Evolutionary conservation across 2,888 invertebrate species (phyloP).

Genomic region (Liodrosophila aerea): DNA sequence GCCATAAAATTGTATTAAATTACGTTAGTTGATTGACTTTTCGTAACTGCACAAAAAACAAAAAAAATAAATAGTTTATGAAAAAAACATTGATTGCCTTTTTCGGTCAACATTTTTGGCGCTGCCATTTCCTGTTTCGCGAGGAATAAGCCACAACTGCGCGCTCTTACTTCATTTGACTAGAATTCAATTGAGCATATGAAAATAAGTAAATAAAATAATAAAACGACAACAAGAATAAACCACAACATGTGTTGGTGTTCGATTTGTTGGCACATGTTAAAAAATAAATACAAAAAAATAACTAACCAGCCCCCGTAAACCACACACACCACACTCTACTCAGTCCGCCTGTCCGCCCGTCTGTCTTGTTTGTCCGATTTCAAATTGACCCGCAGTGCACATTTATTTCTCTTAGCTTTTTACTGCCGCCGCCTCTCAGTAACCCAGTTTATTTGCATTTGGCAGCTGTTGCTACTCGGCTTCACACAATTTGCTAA

Average conservation of each 20-base stretch:
- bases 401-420: no score
- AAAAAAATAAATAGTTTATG: slow-evolving; percentile 18
- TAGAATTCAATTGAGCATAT: slow-evolving; percentile 44
- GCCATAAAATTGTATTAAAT: slow-evolving; percentile 69
- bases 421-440: slow-evolving; percentile 39
- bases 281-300: slow-evolving; percentile 2
- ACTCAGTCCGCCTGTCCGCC: neutral
- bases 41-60: slow-evolving; percentile 58
- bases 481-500: slow-evolving; percentile 51
- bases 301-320: slow-evolving; percentile 12
- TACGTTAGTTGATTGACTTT: slow-evolving; percentile 72
- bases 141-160: slow-evolving; percentile 25
- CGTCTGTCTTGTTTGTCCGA: slow-evolving; percentile 33
- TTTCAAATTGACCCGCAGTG: slow-evolving; percentile 36
- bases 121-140: slow-evolving; percentile 52
- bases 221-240: slow-evolving; percentile 21
- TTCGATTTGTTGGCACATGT: slow-evolving; percentile 31
- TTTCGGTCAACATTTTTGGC: slow-evolving; percentile 64
- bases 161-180: slow-evolving; percentile 44
- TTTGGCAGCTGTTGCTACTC: slow-evolving; percentile 58
- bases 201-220: slow-evolving; percentile 18
- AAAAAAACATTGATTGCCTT: slow-evolving; percentile 51
- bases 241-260: slow-evolving; percentile 38
- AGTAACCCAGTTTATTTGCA: slow-evolving; percentile 64
- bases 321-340: neutral